Conservation (phyloP, 2,888 invertebrate genomes). For the Macrostomum cliftonense region DNA sequence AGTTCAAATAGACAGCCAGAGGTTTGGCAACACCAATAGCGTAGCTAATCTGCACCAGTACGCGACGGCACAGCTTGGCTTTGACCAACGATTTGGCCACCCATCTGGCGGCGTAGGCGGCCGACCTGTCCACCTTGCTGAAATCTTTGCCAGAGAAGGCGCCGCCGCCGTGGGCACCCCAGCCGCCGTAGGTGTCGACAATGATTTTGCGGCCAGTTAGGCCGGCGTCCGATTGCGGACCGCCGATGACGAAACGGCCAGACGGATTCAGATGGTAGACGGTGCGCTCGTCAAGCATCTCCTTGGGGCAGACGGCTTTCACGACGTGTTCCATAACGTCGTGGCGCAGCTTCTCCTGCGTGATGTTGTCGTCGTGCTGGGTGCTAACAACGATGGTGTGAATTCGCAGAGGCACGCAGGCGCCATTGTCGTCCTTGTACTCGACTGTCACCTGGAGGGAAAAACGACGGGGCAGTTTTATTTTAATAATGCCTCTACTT, state of each 20-base stretch:
- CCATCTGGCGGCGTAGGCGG: slow-evolving; percentile 95
- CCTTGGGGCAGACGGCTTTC: slow-evolving; percentile 71
- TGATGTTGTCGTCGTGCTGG: slow-evolving; percentile 80
- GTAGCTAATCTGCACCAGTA: slow-evolving; percentile 73
- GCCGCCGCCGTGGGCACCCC: slow-evolving; percentile 98
- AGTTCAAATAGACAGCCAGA: slow-evolving; percentile 81
- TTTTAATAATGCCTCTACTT: too few relatives aligned
- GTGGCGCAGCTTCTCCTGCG: slow-evolving; percentile 58
- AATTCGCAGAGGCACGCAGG: slow-evolving; percentile 75
- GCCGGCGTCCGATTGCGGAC: slow-evolving; percentile 81
- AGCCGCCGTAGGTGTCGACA: slow-evolving; percentile 95
- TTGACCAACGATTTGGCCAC: slow-evolving; percentile 92
- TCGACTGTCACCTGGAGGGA: slow-evolving; percentile 69
- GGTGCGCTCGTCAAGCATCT: slow-evolving; percentile 69
- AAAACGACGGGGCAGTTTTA: too few relatives aligned
- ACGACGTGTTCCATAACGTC: slow-evolving; percentile 73
- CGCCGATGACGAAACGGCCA: slow-evolving; percentile 82
- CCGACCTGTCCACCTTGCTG: slow-evolving; percentile 57
- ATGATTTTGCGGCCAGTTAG: slow-evolving; percentile 95
- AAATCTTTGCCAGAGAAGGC: slow-evolving; percentile 97
- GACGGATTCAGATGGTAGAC: slow-evolving; percentile 81
- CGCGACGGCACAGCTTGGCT: slow-evolving; percentile 77
- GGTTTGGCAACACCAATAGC: slow-evolving; percentile 96
- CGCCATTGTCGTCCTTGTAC: slow-evolving; percentile 72
- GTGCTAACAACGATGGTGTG: slow-evolving; percentile 90